Conservation (phyloP, 2,888 invertebrate species). For the Trissolcus brochymenae region DNA sequence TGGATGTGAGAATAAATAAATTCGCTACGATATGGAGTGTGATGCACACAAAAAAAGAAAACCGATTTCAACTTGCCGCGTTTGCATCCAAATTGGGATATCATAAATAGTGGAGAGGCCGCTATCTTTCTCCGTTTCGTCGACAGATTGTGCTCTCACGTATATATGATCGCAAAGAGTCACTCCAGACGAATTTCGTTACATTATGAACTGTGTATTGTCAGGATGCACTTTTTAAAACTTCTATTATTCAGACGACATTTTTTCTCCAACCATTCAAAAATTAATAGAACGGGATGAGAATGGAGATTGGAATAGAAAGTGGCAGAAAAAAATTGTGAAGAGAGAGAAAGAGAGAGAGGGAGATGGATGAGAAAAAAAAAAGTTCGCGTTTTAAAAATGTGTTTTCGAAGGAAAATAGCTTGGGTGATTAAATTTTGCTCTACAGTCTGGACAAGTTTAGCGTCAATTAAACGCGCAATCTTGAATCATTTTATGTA, state of each 20-base stretch:
- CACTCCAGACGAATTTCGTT: slow-evolving; percentile 52
- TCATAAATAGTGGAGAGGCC: slow-evolving; percentile 39
- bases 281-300: slow-evolving; percentile 49
- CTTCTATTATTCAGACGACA: slow-evolving; percentile 48
- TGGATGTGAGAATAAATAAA: no score
- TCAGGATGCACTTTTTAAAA: slow-evolving; percentile 39
- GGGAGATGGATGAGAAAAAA: background rate
- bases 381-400: background rate
- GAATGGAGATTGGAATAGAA: slow-evolving; percentile 38
- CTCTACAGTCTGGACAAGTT: slow-evolving; percentile 3
- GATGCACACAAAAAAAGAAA: slow-evolving; percentile 10
- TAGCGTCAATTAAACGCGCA: slow-evolving; percentile 24
- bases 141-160: slow-evolving; percentile 52
- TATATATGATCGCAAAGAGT: slow-evolving; percentile 46
- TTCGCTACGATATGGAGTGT: no score
- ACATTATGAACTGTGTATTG: slow-evolving; percentile 51
- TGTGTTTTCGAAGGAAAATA: background rate
- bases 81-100: slow-evolving; percentile 34
- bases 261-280: slow-evolving; percentile 42
- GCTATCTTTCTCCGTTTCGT: slow-evolving; percentile 40
- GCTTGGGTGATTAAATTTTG: slow-evolving; percentile 10
- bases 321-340: slow-evolving; percentile 1
- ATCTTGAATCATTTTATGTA: no score
- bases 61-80: slow-evolving; percentile 12
- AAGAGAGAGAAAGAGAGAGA: background rate